phyloP scores from a whole-genome alignment of 1,140 invertebrate genomes.

The Drosophila sulfurigaster region DNA sequence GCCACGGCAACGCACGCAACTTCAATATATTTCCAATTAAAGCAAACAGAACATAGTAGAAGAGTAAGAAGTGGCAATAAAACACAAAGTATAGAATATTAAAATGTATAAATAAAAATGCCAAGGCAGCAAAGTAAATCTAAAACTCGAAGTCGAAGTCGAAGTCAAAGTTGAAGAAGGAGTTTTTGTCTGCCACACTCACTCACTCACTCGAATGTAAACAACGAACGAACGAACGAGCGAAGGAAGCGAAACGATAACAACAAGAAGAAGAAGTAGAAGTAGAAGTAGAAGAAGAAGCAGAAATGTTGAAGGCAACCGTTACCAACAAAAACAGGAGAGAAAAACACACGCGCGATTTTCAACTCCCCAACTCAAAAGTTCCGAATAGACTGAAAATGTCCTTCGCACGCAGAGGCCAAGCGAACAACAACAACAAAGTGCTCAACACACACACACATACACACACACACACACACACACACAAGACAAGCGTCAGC shows the following conservation, averaged over 20 bases:
- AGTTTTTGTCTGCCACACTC: constrained; percentile 5
- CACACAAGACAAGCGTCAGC: constrained; percentile 35
- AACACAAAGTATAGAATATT: constrained; percentile 4
- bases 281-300: background rate
- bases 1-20: constrained; percentile 23
- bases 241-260: background rate
- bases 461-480: constrained; percentile 41
- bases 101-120: constrained; percentile 13
- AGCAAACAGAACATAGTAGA: background rate
- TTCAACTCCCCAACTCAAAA: constrained; percentile 69
- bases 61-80: background rate
- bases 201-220: constrained; percentile 14
- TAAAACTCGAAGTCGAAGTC: background rate
- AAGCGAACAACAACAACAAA: constrained; percentile 42
- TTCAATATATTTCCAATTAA: constrained; percentile 50
- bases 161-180: background rate
- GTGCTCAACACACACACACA: constrained; percentile 39
- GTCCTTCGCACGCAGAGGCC: constrained; percentile 59
- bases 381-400: constrained; percentile 68
- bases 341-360: constrained; percentile 59
- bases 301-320: background rate
- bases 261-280: background rate
- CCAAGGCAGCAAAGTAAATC: background rate
- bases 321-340: constrained; percentile 45
- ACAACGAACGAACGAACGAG: background rate